Percentiles rank a stretch among this genome's conserved stretches.
phyloP scores from a whole-genome alignment of 2,797 vertebrate genomes.

The Cyclura pinguis region DNA sequence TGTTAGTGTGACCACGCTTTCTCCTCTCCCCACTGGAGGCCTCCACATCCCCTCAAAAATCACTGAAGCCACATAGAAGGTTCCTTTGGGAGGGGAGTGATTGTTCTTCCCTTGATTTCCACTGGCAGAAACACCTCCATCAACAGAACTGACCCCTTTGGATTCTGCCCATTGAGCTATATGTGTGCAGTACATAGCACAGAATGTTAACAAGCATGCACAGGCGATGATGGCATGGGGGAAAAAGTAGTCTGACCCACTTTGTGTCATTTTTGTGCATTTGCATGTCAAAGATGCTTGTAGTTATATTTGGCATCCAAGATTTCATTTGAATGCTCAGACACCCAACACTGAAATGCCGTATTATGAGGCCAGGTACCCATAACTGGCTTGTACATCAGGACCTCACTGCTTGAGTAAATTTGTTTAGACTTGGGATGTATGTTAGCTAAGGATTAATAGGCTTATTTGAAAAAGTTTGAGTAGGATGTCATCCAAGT shows the following conservation, averaged over 20 bases:
- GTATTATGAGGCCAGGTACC: background rate
- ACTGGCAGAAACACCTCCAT: background rate
- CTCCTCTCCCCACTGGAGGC: background rate
- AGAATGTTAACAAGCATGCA: background rate
- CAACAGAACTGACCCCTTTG: background rate
- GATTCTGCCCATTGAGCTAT: background rate
- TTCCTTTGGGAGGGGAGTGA: background rate
- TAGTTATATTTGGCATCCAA: background rate
- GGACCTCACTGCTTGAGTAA: background rate
- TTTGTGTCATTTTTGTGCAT: background rate
- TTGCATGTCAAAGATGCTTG: background rate
- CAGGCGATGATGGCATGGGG: background rate
- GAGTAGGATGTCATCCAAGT: background rate
- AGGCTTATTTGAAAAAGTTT: constrained; percentile 10
- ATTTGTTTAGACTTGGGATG: constrained; percentile 16
- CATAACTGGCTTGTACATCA: background rate
- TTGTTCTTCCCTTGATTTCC: background rate
- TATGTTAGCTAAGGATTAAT: constrained; percentile 10
- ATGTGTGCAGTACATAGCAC: background rate
- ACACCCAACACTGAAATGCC: background rate
- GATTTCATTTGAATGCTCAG: background rate
- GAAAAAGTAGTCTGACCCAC: background rate
- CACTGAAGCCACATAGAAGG: background rate
- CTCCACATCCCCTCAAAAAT: background rate
- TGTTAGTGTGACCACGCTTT: background rate